Conservation (phyloP, 2,113 vertebrate species). For the Eretmochelys imbricata region DNA sequence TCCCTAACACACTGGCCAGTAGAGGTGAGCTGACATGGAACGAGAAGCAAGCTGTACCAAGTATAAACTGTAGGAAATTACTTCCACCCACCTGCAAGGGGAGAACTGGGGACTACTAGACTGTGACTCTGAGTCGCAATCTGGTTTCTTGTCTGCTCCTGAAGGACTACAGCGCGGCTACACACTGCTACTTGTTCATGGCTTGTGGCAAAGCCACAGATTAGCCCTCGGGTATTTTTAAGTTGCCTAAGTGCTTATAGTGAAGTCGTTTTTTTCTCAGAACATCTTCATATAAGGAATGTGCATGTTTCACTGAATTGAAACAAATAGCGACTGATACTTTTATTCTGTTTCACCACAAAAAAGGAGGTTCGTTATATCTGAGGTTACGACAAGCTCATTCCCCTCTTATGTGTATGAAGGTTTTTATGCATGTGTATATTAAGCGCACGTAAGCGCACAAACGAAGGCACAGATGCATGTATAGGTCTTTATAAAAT, state of each 20-base stretch:
- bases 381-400: neutral
- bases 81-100: neutral
- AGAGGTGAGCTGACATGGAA: neutral
- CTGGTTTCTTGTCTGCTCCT: neutral
- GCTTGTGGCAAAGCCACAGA: slow-evolving; percentile 3
- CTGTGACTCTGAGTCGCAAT: neutral
- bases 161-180: neutral
- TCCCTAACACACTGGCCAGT: neutral
- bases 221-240: neutral
- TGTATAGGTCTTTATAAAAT: neutral
- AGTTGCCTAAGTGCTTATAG: slow-evolving; percentile 2
- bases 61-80: neutral
- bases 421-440: neutral
- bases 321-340: neutral
- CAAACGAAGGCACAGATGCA: neutral
- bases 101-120: neutral
- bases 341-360: slow-evolving; percentile 4
- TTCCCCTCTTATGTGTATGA: neutral
- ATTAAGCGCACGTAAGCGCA: rapidly evolving
- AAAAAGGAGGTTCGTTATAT: neutral
- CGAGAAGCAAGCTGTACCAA: neutral
- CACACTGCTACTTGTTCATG: neutral
- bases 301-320: neutral
- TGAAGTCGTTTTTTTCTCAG: neutral
- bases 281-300: neutral